Conservation (phyloP, 2,113 vertebrate genomes). For the Hemiscyllium ocellatum region DNA sequence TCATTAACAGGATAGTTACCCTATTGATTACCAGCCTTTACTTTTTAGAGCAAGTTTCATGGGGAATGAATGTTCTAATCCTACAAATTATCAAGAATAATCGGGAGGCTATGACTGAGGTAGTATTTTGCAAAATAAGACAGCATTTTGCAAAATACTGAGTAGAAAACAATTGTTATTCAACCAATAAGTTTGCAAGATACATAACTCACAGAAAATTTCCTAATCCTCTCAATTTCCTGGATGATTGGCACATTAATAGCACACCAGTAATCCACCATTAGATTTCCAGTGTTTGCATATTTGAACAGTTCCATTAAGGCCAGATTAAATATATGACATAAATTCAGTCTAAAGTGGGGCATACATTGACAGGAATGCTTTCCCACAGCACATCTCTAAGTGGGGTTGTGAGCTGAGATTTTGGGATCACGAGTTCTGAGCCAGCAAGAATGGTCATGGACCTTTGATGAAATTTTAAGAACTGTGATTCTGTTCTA, state of each 20-base stretch:
- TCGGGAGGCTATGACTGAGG: not conserved
- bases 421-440: no score
- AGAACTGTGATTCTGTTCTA: no score
- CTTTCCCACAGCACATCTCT: no score
- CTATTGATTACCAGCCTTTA: not conserved
- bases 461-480: no score
- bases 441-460: no score
- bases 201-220: not conserved
- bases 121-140: not conserved
- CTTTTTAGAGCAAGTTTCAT: not conserved
- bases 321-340: not conserved
- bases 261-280: not conserved
- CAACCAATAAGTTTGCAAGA: not conserved
- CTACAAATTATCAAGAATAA: not conserved
- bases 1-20: not conserved
- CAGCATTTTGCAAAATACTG: not conserved
- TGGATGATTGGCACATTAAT: no score
- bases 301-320: conserved; percentile 1
- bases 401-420: no score
- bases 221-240: not conserved
- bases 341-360: not conserved
- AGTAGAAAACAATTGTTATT: not conserved
- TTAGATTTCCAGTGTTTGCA: not conserved
- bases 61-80: not conserved
- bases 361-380: not conserved